Evolutionary conservation across 2,113 vertebrate genomes (phyloP).

Genomic region (Panthera tigris): DNA sequence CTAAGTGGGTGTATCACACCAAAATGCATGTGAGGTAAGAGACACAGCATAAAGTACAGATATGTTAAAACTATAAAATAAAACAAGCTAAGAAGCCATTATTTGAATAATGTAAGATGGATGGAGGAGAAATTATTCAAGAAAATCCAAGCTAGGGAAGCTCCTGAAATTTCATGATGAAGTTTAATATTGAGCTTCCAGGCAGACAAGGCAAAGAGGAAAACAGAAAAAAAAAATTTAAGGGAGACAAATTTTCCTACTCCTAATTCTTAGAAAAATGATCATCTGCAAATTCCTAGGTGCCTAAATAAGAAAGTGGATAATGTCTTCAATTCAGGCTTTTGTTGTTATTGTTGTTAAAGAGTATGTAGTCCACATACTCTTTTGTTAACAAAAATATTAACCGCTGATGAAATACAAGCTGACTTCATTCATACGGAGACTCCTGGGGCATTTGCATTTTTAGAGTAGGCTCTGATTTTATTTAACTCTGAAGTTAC

Average conservation of each 20-base stretch:
- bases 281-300: background rate
- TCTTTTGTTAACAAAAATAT: slow-evolving; percentile 12
- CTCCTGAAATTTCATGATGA: background rate
- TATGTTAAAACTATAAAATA: background rate
- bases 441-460: background rate
- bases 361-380: background rate
- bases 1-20: background rate
- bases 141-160: background rate
- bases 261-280: background rate
- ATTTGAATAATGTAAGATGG: background rate
- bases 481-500: slow-evolving; percentile 28
- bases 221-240: background rate
- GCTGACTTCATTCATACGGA: background rate
- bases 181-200: slow-evolving; percentile 20
- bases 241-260: background rate
- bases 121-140: background rate
- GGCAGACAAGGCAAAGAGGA: background rate
- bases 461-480: slow-evolving; percentile 7
- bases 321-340: background rate
- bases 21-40: background rate
- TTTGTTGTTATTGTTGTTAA: background rate
- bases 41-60: background rate
- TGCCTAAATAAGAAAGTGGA: background rate
- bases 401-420: background rate
- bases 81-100: background rate